A percentile compares a stretch with the other conserved stretches of the same genome.
These are phyloP conservation scores for Dipodomys merriami DNA, from an alignment of 2,113 vertebrate genomes.

Conservation along the genomic window DNA sequence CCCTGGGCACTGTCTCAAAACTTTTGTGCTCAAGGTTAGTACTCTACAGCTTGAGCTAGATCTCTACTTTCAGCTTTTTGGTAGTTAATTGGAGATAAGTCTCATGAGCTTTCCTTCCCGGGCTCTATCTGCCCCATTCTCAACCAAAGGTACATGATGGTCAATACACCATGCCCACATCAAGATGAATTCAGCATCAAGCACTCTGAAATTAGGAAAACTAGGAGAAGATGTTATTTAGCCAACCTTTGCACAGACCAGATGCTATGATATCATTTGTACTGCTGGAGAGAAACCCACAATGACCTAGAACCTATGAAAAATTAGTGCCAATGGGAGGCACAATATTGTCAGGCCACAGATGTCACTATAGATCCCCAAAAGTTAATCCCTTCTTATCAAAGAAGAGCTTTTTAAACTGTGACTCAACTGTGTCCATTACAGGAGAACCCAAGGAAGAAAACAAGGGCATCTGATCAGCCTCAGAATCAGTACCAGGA, in stretches of 20 bases:
- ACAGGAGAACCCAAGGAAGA: background rate
- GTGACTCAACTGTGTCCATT: background rate
- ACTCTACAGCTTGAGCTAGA: too few relatives aligned
- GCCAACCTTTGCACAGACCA: background rate
- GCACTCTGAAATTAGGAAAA: background rate
- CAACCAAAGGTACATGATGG: background rate
- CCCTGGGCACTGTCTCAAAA: too few relatives aligned
- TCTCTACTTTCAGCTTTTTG: too few relatives aligned
- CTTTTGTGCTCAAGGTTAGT: too few relatives aligned
- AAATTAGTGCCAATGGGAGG: background rate
- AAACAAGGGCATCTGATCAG: background rate
- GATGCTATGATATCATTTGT: background rate
- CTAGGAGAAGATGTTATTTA: background rate
- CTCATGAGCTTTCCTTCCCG: too few relatives aligned
- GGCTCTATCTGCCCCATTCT: too few relatives aligned
- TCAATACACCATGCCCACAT: background rate
- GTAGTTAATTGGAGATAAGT: too few relatives aligned
- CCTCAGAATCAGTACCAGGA: background rate
- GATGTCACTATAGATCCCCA: background rate
- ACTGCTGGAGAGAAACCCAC: background rate
- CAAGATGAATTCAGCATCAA: background rate
- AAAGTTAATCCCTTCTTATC: background rate
- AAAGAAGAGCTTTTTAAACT: conserved; percentile 11
- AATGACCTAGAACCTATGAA: background rate
- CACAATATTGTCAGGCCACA: background rate